A percentile compares a stretch with the other conserved stretches of the same genome.
These are phyloP conservation scores for Melanostigma gelatinosum DNA, from an alignment of 2,113 vertebrate species.

Conservation along the genomic window DNA sequence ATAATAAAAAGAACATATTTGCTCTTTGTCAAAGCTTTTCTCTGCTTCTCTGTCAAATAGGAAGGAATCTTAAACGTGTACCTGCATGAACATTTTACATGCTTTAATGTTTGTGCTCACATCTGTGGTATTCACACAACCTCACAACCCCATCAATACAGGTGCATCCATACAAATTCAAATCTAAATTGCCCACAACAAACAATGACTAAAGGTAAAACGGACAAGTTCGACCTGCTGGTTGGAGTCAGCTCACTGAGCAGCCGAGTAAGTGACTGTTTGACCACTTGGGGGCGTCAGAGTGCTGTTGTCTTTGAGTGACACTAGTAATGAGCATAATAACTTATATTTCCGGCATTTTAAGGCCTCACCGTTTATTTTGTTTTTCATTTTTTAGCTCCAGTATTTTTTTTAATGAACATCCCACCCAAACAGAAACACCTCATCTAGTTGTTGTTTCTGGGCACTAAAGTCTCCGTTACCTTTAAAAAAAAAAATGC, in stretches of 20 bases:
- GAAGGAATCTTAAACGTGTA: background rate
- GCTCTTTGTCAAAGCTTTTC: background rate
- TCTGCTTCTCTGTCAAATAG: background rate
- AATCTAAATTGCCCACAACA: background rate
- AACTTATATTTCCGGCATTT: background rate
- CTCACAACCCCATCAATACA: background rate
- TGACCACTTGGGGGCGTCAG: constrained; percentile 33
- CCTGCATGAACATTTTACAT: background rate
- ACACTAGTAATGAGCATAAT: background rate
- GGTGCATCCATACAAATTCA: background rate
- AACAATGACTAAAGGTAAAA: background rate
- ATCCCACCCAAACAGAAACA: background rate
- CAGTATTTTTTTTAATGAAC: background rate
- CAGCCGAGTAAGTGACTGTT: background rate
- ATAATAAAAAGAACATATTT: constrained; percentile 20
- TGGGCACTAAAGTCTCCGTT: background rate
- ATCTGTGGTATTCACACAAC: background rate
- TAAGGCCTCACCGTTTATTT: background rate
- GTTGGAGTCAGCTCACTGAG: background rate
- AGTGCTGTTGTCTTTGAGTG: background rate
- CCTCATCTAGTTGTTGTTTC: background rate
- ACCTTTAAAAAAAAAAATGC: background rate
- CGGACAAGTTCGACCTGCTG: background rate
- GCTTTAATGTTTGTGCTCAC: background rate
- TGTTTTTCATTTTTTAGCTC: background rate